Evolutionary conservation across 2,797 vertebrate genomes (phyloP), one percentile per base, ranked within the genome.

Genomic region (Tachyglossus aculeatus): DNA sequence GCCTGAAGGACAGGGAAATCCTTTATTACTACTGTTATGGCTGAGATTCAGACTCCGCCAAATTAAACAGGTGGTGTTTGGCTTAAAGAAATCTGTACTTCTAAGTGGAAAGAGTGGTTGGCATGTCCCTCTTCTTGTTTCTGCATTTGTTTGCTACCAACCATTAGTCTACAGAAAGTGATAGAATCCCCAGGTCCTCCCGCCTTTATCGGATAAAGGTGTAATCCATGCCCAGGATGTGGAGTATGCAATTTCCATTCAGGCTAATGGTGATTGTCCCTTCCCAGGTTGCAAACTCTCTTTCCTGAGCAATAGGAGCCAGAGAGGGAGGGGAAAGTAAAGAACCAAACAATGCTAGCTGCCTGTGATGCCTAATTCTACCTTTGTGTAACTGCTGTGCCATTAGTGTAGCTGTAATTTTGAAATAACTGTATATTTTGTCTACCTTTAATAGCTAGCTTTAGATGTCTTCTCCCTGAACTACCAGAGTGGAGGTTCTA

Each of bases 111-210:
- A 63, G 54, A 50, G 65, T 73, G 48, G 63, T 56, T 44, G 40
- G 45, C 78, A 74, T 31, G 60, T 64, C 45, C 31, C 45, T 31
- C 31, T 37, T 48, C 79, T 66, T 52, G 37, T 84, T 71, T 71
- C 69, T 33, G 47, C 75, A 62, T 67, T 61, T 60, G 27, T 22
- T 54, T 69, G 33, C 75, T 79, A 81, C 76, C 79, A 60, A 86
- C 3, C 19, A 34, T 55, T 37, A 55, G 53, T 24, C 24, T 27
- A 12, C 18, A 10, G 14, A 29, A 53, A 15, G 34, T 22, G 69
- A 6, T 12, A 24, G 56, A 39, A 64, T 13, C 50, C 38, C 43
- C 38, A 4, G 9, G 38, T 54, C 53, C 45, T 53, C 44, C 25
- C 48, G 65, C 43, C 47, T 52, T 1, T 44, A 3, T 1, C 5